Evolutionary conservation across 2,113 vertebrate species (phyloP).

Genomic region (Aix galericulata): DNA sequence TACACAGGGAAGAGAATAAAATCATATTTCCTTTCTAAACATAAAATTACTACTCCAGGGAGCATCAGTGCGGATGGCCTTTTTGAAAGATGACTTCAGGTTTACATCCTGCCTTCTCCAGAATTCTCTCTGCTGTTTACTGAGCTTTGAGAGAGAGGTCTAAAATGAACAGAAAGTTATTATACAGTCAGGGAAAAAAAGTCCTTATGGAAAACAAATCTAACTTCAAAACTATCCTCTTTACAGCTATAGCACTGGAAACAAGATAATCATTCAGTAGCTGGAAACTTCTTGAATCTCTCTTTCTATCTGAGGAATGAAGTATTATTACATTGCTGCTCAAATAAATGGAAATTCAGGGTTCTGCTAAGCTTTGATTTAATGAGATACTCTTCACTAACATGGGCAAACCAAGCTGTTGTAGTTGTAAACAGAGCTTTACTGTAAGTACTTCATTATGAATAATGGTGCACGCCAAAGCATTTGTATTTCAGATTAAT

Average conservation of each 20-base stretch:
- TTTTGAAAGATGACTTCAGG: neutral
- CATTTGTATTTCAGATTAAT: neutral
- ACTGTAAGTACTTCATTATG: neutral
- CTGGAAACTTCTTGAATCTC: neutral
- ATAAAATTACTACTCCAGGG: neutral
- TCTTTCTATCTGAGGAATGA: neutral
- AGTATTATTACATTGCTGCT: neutral
- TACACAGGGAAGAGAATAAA: neutral
- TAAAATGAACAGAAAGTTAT: neutral
- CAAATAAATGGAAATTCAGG: neutral
- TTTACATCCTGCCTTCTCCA: neutral
- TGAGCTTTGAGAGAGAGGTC: neutral
- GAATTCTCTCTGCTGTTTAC: neutral
- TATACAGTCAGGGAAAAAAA: neutral
- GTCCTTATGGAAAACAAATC: neutral
- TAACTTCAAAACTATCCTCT: neutral
- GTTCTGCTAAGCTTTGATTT: neutral
- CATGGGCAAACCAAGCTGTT: neutral
- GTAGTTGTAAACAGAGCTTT: neutral
- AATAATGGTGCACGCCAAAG: neutral
- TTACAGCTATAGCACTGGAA: neutral
- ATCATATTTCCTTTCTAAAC: neutral
- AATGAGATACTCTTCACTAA: neutral
- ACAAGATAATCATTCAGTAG: constrained; percentile 3
- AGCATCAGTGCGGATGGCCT: neutral